Evolutionary conservation across 2,113 vertebrate genomes (phyloP).

Genomic region (Xenotilapia flavipinnis): DNA sequence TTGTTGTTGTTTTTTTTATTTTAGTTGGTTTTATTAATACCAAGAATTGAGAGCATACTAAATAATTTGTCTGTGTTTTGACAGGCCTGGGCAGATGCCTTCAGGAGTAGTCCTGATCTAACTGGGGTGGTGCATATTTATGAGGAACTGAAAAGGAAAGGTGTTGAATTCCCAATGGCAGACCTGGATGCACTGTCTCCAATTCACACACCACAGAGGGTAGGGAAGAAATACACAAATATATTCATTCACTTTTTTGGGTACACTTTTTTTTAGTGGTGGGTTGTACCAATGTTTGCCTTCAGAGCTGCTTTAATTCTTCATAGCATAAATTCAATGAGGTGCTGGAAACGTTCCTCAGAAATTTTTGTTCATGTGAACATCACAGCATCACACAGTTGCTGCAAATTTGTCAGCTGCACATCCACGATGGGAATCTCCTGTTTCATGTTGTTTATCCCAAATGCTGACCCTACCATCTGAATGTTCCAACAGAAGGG

Average conservation of each 20-base stretch:
- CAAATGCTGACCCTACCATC: neutral
- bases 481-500: neutral
- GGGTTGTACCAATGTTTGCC: neutral
- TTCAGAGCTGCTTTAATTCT: neutral
- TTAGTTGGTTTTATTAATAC: neutral
- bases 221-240: slow-evolving; percentile 9
- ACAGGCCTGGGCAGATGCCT: slow-evolving; percentile 97
- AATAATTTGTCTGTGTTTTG: neutral
- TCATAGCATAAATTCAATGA: neutral
- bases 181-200: slow-evolving; percentile 93
- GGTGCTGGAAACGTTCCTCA: neutral
- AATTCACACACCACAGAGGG: slow-evolving; percentile 96
- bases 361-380: rapidly evolving
- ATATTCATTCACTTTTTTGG: neutral
- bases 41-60: neutral
- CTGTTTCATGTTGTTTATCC: neutral
- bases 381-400: neutral
- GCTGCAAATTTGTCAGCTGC: neutral
- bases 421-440: neutral
- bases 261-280: neutral
- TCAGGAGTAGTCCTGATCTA: slow-evolving; percentile 94
- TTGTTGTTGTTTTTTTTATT: neutral
- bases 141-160: slow-evolving; percentile 98
- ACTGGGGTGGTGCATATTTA: slow-evolving; percentile 97
- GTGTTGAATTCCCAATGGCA: slow-evolving; percentile 94